These are phyloP conservation scores for Danio kyathit DNA, from an alignment of 2,797 vertebrate species.

Conservation along the genomic window DNA sequence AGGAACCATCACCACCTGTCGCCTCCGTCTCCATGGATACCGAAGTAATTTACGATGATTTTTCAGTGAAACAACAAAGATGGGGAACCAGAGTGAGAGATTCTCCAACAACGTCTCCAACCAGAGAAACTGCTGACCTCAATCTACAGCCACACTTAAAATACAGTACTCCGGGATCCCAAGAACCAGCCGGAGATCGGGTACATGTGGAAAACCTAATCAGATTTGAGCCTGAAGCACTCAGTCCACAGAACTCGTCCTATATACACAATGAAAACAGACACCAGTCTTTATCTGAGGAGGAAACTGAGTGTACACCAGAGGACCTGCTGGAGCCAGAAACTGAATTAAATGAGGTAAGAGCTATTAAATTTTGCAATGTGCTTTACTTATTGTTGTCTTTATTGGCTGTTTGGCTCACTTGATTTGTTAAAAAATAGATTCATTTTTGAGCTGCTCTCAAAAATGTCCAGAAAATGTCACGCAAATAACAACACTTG, in stretches of 20 bases:
- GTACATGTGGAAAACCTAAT: not conserved
- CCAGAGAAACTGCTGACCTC: not conserved
- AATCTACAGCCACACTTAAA: not conserved
- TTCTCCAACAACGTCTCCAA: slow-evolving; percentile 26
- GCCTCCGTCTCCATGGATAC: not conserved
- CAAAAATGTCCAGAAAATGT: too few relatives aligned
- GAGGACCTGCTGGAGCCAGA: slow-evolving; percentile 9
- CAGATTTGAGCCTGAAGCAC: not conserved
- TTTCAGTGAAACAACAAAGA: slow-evolving; percentile 69
- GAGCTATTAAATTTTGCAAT: not conserved
- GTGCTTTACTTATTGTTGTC: not conserved
- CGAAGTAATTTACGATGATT: slow-evolving; percentile 69
- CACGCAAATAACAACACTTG: too few relatives aligned
- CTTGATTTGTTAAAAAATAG: too few relatives aligned
- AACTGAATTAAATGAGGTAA: not conserved
- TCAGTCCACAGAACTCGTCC: not conserved
- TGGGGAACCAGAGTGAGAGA: slow-evolving; percentile 54
- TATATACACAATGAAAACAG: not conserved
- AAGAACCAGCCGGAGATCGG: not conserved
- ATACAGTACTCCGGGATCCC: not conserved
- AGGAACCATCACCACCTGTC: slow-evolving; percentile 5
- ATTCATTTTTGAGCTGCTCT: too few relatives aligned
- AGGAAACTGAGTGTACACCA: not conserved
- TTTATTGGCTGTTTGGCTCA: too few relatives aligned
- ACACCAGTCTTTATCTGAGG: not conserved